Conservation (phyloP, 2,888 invertebrate species). For the Trichopria drosophilae region DNA sequence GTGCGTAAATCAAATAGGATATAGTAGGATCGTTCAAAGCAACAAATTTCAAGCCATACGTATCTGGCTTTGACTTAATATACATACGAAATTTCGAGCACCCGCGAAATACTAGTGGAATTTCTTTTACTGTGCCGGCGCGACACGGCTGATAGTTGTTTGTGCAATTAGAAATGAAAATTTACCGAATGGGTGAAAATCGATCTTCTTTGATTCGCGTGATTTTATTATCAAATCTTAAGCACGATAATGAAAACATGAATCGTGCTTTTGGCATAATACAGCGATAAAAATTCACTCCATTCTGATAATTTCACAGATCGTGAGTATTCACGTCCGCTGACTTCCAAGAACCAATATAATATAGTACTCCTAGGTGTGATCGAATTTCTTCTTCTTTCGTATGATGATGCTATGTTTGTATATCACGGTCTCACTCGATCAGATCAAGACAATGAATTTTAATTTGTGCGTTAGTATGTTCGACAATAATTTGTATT, state of each 20-base stretch:
- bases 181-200: conserved; percentile 4
- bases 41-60: background rate
- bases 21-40: background rate
- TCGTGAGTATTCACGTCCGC: background rate
- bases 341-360: conserved; percentile 2
- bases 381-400: background rate
- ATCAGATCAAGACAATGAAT: no score
- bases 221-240: conserved; percentile 4
- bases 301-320: background rate
- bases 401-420: background rate
- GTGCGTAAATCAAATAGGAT: conserved; percentile 1
- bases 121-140: background rate
- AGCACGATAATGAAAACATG: background rate
- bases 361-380: background rate
- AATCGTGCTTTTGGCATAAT: conserved; percentile 8
- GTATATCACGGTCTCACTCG: no score
- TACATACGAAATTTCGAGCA: background rate
- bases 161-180: background rate
- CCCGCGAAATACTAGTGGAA: background rate
- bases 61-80: background rate
- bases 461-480: no score
- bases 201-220: conserved; percentile 1
- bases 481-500: no score
- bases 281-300: background rate
- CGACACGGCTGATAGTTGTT: background rate